phyloP scores from a whole-genome alignment of 2,797 vertebrate species.

The Psittacula echo region DNA sequence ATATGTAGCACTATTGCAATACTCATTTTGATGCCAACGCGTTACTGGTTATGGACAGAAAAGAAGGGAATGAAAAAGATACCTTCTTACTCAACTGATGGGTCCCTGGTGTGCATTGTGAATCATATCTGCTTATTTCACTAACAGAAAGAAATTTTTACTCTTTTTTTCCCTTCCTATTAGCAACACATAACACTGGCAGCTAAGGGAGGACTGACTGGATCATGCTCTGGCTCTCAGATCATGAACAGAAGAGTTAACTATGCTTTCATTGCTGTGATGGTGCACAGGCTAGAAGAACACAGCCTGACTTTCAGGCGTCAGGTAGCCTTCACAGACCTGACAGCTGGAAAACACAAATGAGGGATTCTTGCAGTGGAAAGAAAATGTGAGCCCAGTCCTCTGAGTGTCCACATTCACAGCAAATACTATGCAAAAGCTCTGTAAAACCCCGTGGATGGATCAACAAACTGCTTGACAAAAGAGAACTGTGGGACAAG shows the following conservation, averaged over 20 bases:
- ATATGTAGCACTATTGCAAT: neutral
- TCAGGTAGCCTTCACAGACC: neutral
- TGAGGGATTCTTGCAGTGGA: neutral
- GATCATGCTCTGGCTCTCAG: neutral
- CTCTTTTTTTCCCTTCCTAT: neutral
- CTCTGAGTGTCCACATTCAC: neutral
- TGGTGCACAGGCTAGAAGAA: neutral
- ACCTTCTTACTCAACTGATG: slow-evolving; percentile 40
- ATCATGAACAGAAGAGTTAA: neutral
- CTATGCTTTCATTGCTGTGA: neutral
- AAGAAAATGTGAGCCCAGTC: neutral
- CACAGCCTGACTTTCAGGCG: neutral
- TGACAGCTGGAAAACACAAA: neutral
- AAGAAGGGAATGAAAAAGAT: slow-evolving; percentile 1
- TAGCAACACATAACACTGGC: neutral
- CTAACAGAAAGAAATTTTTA: slow-evolving; percentile 38
- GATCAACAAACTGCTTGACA: neutral
- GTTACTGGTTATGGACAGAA: neutral
- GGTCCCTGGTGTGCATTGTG: slow-evolving; percentile 1
- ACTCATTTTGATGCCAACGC: slow-evolving; percentile 17
- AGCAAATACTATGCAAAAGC: neutral
- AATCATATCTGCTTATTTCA: slow-evolving; percentile 47
- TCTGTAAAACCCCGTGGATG: neutral
- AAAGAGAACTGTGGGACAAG: neutral
- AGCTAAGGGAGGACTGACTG: neutral